Base-by-base conservation (phyloP, 2,113 vertebrate species). In the Paracanthobrama guichenoti region DNA sequence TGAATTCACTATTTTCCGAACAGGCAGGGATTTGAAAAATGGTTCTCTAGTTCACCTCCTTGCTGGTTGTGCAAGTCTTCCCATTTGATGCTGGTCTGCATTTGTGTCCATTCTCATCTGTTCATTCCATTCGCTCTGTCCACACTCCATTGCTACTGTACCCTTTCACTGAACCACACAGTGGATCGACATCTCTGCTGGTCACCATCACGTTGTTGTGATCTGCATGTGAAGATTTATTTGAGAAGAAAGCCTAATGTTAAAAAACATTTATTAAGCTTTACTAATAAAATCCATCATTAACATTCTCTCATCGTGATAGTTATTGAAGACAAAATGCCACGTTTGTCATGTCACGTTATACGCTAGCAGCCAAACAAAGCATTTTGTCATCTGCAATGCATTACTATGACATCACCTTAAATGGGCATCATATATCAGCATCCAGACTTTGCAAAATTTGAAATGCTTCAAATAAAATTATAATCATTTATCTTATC, bases 1-100 rank as follows among this genome's bases (percentile, higher is more conserved):
- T 8, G 2, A 46, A 44, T 48, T 20, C 22, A 10, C 57, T 80
- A 22, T 39, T 81, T 57, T 59, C 22, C 53, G 28, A 39, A 60
- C 35, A 81, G 59, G 3, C 62, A 24, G 35, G 28, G 3, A 57
- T 71, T 18, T 12, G 46, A 82, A 39, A 79, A 28, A 67, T 69
- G 67, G 84, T 85, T 69, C 83, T 67, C 66, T 83, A 82, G 82
- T 86, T 88, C 79, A 86, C 60, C 69, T 88, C 85, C 84, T 50
- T 74, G 85, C 91, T 92, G 91, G 89, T 89, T 93, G 86, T 86
- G 64, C 84, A 71, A 88, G 89, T 89, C 87, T 90, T 91, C 81
- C 86, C 62, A 57, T 78, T 22, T 28, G 67, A 44, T 91, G 89
- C 87, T 88, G 84, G 79, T 81, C 66, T 89, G 89, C 87, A 77